Conservation (phyloP, 2,113 vertebrate genomes). For the Colinus virginianus region DNA sequence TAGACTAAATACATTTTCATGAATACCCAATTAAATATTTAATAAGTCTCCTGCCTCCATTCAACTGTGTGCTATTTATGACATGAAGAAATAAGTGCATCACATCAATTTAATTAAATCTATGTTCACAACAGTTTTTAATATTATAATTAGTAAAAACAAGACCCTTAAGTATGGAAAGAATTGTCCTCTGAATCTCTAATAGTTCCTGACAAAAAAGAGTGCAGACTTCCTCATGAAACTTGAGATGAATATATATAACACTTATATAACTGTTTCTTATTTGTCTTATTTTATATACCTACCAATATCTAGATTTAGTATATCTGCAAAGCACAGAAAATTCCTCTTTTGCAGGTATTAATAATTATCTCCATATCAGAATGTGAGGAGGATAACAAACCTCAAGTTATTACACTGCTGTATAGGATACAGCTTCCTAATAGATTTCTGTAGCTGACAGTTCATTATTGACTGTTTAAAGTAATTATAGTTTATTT, state of each 20-base stretch:
- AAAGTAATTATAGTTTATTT: background rate
- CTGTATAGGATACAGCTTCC: background rate
- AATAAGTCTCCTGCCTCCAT: background rate
- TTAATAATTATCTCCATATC: conserved; percentile 30
- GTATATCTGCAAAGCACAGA: conserved; percentile 44
- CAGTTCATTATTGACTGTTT: background rate
- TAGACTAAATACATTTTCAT: background rate
- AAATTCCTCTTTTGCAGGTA: background rate
- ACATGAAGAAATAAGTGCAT: background rate
- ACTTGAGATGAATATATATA: background rate
- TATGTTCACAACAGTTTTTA: background rate
- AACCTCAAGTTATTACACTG: background rate
- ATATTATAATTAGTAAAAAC: background rate
- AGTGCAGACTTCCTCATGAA: background rate
- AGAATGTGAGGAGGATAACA: background rate
- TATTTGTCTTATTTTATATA: background rate
- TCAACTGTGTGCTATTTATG: background rate
- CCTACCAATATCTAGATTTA: background rate
- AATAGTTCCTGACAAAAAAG: background rate
- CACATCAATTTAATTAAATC: conserved; percentile 15
- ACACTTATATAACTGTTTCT: background rate
- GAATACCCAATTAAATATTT: background rate
- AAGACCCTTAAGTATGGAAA: background rate
- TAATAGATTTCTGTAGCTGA: background rate
- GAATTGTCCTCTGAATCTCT: background rate